Evolutionary conservation across 2,113 vertebrate genomes (phyloP), one percentile per base, ranked within the genome.

Genomic region (Pedionomus torquatus): DNA sequence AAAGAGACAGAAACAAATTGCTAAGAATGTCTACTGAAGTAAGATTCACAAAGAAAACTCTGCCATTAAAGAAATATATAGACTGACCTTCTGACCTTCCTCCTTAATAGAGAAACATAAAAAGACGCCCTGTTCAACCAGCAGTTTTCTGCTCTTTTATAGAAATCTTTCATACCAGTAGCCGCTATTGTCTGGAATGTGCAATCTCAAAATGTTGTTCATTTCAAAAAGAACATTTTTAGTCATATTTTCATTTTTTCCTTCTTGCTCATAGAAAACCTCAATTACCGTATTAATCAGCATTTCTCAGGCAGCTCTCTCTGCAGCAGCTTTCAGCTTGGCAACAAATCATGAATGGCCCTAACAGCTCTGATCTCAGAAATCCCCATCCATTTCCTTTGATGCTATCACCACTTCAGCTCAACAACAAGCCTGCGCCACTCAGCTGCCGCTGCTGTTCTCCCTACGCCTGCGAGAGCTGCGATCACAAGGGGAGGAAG

Each of bases 261-360:
- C 88, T 96, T 95, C 82, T 95, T 31, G 30, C 96, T 96, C 91
- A 95, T 63, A 94, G 93, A 95, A 97, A 97, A 95, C 95, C 94
- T 97, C 97, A 97, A 96, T 97, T 96, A 97, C 92, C 93, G 97
- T 97, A 98, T 98, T 97, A 97, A 97, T 98, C 97, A 97, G 97
- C 97, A 97, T 95, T 98, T 98, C 96, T 97, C 92, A 97, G 93
- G 95, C 94, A 97, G 91, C 87, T 77, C 96, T 86, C 90, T 88
- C 90, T 94, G 63, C 83, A 92, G 92, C 76, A 92, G 86, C 93
- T 94, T 94, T 96, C 87, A 88, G 87, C 90, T 82, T 70, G 83
- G 92, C 93, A 97, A 96, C 96, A 95, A 96, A 95, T 96, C 95
- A 97, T 83, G 92, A 96, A 97, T 96, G 94, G 96, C 92, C 91